Evolutionary conservation across 1,140 invertebrate species (phyloP).

Genomic region (Dendroctonus ponderosae): DNA sequence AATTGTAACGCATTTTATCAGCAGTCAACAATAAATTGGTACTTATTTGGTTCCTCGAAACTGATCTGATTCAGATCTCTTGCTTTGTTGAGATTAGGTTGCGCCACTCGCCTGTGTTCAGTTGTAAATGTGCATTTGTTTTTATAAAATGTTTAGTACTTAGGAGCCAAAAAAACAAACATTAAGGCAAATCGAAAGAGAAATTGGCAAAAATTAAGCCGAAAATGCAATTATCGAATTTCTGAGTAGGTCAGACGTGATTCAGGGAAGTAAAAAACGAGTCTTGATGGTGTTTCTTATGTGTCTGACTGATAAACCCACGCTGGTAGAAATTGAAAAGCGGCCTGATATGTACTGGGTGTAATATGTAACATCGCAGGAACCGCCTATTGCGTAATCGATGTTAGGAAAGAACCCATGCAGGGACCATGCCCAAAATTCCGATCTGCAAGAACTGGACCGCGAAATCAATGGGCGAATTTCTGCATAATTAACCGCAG

Average conservation of each 20-base stretch:
- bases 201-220: neutral
- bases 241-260: neutral
- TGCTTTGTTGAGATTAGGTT: too few species aligned
- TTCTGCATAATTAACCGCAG: too few species aligned
- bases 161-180: neutral
- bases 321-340: conserved; percentile 1
- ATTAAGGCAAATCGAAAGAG: neutral
- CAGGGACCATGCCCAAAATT: conserved; percentile 4
- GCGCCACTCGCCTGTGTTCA: too few species aligned
- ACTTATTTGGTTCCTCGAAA: too few species aligned
- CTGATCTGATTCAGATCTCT: too few species aligned
- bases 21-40: too few species aligned
- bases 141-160: too few species aligned
- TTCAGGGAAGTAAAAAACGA: too few species aligned
- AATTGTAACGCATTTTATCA: neutral
- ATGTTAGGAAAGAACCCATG: neutral
- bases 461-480: neutral
- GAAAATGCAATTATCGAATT: neutral
- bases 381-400: neutral
- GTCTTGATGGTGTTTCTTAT: too few species aligned
- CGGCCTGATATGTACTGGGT: neutral
- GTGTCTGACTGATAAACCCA: neutral
- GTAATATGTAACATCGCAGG: neutral
- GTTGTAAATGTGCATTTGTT: too few species aligned
- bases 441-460: neutral